Base-by-base conservation (phyloP, 2,888 invertebrate genomes). In the Zygogramma bicolorata region DNA sequence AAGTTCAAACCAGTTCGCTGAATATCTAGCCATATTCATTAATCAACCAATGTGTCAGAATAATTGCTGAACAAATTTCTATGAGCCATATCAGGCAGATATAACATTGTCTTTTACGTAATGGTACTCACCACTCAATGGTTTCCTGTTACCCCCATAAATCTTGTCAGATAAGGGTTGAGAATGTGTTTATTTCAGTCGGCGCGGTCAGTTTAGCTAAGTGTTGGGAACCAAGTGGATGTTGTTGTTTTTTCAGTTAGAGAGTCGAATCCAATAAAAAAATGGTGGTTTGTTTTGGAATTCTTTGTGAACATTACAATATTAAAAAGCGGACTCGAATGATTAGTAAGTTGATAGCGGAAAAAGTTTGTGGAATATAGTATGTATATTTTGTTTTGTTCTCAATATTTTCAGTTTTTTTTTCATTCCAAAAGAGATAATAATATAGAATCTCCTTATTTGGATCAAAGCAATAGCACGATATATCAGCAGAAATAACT, bases 241-340 rank as follows among this genome's bases (percentile, higher is more conserved):
- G n/a, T n/a, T n/a, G n/a, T 22, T 13, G 31, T 66, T 57, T 46
- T 4, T 10, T 46, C 31, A 27, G 31, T 20, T 58, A 13, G 15
- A 42, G 27, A 7, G 57, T 29, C 6, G 18, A 27, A 22, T 25
- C n/a, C 5, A 42, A n/a, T 42, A 22, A 27, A 57, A 74, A 63
- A 46, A 77, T 77, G 79, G 74, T 77, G 13, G 31, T 76, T 59
- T 76, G 75, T 27, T 70, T 69, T 20, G 76, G 76, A 40, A 27
- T 74, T 68, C 74, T 71, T 49, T 77, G 79, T 71, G 73, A 79
- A 67, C 77, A 77, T 70, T 79, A 79, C 49, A 63, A 76, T 46
- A 66, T 75, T 13, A 31, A 62, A n/a, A 74, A 73, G 20, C 65
- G 71, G 20, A 73, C 68, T 29, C 74, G 46, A 58, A 63, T 68